phyloP scores from a whole-genome alignment of 2,888 invertebrate species.

The Diaprepes abbreviatus region DNA sequence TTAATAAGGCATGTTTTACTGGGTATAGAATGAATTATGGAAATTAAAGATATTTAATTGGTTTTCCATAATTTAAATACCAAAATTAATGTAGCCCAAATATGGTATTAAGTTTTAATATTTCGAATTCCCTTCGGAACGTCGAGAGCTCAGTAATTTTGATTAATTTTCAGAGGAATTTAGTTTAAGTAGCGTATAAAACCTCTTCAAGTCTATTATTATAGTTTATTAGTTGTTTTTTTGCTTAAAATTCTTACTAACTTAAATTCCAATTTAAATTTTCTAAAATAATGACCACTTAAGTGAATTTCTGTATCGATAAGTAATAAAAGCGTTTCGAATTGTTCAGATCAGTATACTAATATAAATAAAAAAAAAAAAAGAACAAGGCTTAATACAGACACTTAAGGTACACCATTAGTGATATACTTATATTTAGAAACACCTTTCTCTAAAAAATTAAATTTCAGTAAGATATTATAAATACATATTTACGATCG shows the following conservation, averaged over 20 bases:
- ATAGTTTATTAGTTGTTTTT: not conserved
- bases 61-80: not conserved
- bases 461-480: too few species aligned
- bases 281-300: too few species aligned
- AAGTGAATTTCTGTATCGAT: too few species aligned
- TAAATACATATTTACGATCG: too few species aligned
- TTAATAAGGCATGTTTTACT: not conserved
- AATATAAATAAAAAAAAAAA: too few species aligned
- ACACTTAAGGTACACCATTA: too few species aligned
- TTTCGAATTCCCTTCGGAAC: not conserved
- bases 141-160: not conserved
- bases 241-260: not conserved
- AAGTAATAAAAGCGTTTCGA: too few species aligned
- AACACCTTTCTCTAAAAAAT: too few species aligned
- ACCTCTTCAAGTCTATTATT: not conserved
- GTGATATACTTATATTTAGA: too few species aligned
- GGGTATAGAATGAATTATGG: not conserved
- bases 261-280: too few species aligned
- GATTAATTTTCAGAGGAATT: slow-evolving; percentile 4
- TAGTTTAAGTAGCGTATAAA: not conserved
- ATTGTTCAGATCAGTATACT: too few species aligned
- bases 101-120: not conserved
- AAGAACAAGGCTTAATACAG: too few species aligned
- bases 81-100: not conserved
- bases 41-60: not conserved